A percentile compares a stretch with the other conserved stretches of the same genome.
These are phyloP conservation scores for Heliconius himera DNA, from an alignment of 1,140 invertebrate species.

Conservation along the genomic window DNA sequence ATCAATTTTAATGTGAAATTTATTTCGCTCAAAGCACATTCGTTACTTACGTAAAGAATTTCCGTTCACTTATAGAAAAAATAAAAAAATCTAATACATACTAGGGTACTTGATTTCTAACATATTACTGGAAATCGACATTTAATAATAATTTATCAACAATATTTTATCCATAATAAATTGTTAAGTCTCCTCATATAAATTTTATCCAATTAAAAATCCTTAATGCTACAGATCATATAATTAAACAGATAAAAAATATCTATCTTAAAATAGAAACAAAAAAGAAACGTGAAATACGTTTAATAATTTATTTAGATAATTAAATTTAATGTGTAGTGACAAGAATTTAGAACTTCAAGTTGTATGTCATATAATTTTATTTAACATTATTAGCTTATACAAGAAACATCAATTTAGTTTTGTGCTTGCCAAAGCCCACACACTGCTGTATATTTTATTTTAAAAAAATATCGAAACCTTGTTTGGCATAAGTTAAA, in stretches of 20 bases:
- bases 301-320: not conserved
- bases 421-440: slow-evolving; percentile 8
- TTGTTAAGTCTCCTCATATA: slow-evolving; percentile 9
- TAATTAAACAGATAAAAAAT: slow-evolving; percentile 7
- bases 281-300: not conserved
- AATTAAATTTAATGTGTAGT: not conserved
- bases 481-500: not conserved
- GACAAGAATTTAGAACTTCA: slow-evolving; percentile 8
- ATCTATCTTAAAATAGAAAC: slow-evolving; percentile 10
- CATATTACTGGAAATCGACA: slow-evolving; percentile 12
- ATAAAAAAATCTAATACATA: slow-evolving; percentile 21
- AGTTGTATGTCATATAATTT: not conserved
- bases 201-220: not conserved
- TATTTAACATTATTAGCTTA: slow-evolving; percentile 4
- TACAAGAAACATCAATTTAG: slow-evolving; percentile 4
- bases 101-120: slow-evolving; percentile 18
- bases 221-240: slow-evolving; percentile 5
- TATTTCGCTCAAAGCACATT: slow-evolving; percentile 8
- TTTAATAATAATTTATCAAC: slow-evolving; percentile 4
- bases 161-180: not conserved
- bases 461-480: too few relatives aligned
- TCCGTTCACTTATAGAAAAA: slow-evolving; percentile 22
- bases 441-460: not conserved
- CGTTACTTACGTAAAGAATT: slow-evolving; percentile 16
- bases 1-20: slow-evolving; percentile 30